Percentiles rank a stretch among this genome's conserved stretches.
phyloP scores from a whole-genome alignment of 2,888 invertebrate genomes.

The Caenorhabditis auriculariae region DNA sequence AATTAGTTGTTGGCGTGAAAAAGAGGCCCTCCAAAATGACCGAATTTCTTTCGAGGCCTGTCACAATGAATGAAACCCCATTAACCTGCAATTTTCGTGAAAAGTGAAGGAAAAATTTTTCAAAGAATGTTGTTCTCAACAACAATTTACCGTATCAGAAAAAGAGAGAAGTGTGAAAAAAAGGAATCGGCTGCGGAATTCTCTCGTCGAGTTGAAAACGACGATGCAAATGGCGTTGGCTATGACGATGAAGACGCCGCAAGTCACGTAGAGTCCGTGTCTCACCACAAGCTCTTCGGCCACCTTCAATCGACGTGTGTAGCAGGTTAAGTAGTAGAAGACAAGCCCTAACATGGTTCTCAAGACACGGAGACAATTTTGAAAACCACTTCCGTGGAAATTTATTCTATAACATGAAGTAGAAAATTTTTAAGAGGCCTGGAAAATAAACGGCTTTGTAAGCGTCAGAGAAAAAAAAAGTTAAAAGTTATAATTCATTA shows the following conservation, averaged over 20 bases:
- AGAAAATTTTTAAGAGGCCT: too few species aligned
- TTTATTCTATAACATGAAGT: too few species aligned
- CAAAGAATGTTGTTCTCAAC: background rate
- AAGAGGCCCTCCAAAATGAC: slow-evolving; percentile 14
- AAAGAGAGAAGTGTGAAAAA: slow-evolving; percentile 31
- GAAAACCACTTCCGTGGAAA: too few species aligned
- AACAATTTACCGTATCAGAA: slow-evolving; percentile 34
- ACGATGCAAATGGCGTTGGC: slow-evolving; percentile 27
- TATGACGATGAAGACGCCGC: slow-evolving; percentile 31
- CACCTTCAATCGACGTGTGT: too few species aligned
- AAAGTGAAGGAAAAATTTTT: background rate
- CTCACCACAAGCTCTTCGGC: slow-evolving; percentile 28
- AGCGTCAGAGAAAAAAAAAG: too few species aligned
- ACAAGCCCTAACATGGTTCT: too few species aligned
- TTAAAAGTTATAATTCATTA: too few species aligned
- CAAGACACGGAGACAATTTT: too few species aligned
- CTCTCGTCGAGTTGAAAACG: slow-evolving; percentile 34
- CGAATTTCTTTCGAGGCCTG: slow-evolving; percentile 23
- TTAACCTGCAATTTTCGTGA: slow-evolving; percentile 25
- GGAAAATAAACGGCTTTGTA: too few species aligned
- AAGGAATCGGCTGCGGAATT: slow-evolving; percentile 34
- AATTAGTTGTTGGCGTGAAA: slow-evolving; percentile 17
- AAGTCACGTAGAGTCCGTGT: slow-evolving; percentile 26
- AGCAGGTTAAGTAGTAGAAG: too few species aligned
- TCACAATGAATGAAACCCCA: slow-evolving; percentile 35